phyloP scores from a whole-genome alignment of 2,888 invertebrate genomes.

The Tricholauxania praeusta region DNA sequence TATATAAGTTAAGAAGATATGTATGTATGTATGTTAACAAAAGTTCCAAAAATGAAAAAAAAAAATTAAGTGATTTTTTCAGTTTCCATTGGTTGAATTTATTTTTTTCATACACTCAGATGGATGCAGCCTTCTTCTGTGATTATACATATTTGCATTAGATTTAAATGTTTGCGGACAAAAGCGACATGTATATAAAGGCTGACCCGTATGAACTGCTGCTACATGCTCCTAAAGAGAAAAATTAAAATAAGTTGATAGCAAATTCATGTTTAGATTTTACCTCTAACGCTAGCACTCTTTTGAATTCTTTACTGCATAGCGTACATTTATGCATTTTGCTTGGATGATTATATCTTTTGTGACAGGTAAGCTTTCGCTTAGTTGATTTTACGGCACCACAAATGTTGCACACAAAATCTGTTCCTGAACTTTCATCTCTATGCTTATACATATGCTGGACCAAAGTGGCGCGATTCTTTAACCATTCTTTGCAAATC shows the following conservation, averaged over 20 bases:
- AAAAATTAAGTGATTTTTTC: too few relatives aligned
- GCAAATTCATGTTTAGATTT: not conserved
- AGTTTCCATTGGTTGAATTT: too few relatives aligned
- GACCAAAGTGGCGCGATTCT: slow-evolving; percentile 1
- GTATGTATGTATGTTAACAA: too few relatives aligned
- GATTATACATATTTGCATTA: slow-evolving; percentile 44
- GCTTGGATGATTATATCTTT: slow-evolving; percentile 29
- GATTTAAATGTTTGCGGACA: slow-evolving; percentile 46
- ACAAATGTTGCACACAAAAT: slow-evolving; percentile 27
- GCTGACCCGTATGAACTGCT: slow-evolving; percentile 48
- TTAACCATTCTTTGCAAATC: slow-evolving; percentile 30
- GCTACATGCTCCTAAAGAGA: slow-evolving; percentile 8
- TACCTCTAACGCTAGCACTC: slow-evolving; percentile 22
- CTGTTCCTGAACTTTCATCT: slow-evolving; percentile 24
- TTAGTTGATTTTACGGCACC: slow-evolving; percentile 27
- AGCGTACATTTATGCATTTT: slow-evolving; percentile 25
- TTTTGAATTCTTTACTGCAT: slow-evolving; percentile 34
- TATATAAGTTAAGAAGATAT: too few relatives aligned
- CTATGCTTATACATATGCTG: slow-evolving; percentile 34
- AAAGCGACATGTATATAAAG: slow-evolving; percentile 41
- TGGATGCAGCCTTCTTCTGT: slow-evolving; percentile 44
- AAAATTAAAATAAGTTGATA: not conserved
- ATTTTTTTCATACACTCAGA: slow-evolving; percentile 38
- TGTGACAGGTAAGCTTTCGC: slow-evolving; percentile 18
- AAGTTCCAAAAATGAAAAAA: too few relatives aligned